Percentiles rank a stretch among this genome's conserved stretches.
These are phyloP conservation scores for Stenurella melanura DNA, from an alignment of 2,888 invertebrate species.

Conservation along the genomic window DNA sequence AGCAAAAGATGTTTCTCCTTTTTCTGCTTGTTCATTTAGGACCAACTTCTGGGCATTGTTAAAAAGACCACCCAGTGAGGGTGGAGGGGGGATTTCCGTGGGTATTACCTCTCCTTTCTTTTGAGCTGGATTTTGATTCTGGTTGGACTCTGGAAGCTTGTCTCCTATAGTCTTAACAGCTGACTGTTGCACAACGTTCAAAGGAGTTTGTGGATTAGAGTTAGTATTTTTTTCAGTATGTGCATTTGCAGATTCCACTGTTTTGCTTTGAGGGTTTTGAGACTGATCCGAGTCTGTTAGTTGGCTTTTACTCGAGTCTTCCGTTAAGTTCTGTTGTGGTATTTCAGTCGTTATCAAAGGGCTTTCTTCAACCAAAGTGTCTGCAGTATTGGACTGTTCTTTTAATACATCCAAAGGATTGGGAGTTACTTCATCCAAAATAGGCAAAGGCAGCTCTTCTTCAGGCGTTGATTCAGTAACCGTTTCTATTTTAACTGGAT, in stretches of 20 bases:
- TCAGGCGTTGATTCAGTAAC: slow-evolving; percentile 34
- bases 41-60: background rate
- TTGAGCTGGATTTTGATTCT: background rate
- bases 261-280: background rate
- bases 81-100: background rate
- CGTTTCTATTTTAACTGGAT: background rate
- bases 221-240: background rate
- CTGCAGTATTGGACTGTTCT: slow-evolving; percentile 35
- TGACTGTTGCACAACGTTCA: background rate
- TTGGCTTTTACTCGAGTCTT: background rate
- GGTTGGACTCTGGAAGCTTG: background rate
- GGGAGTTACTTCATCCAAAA: slow-evolving; percentile 48
- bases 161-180: background rate
- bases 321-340: background rate
- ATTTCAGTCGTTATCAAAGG: background rate
- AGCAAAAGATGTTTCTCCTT: background rate
- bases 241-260: background rate
- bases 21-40: background rate
- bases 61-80: background rate
- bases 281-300: background rate
- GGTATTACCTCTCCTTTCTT: background rate
- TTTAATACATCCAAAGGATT: slow-evolving; percentile 45
- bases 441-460: slow-evolving; percentile 32
- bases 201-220: background rate
- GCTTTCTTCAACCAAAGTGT: slow-evolving; percentile 13